Conservation (phyloP, 92 coral and sea anemone species). For the Bergia sp. region DNA sequence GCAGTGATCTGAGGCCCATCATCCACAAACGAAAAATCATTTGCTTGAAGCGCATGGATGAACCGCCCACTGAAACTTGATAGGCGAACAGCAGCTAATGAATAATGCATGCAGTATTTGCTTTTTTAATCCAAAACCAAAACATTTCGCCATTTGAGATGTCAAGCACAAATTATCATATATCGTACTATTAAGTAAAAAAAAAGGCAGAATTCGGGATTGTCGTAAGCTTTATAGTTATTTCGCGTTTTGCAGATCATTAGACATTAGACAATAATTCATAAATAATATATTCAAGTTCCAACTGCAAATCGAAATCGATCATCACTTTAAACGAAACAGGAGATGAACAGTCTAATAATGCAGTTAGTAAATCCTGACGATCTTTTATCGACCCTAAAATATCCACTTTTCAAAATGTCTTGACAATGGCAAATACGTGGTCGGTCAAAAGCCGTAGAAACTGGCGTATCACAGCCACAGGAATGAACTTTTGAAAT, state of each 20-base stretch:
- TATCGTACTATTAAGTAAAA: constrained; percentile 16
- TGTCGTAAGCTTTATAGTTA: neutral
- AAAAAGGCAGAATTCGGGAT: constrained; percentile 23
- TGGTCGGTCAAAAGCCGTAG: constrained; percentile 10
- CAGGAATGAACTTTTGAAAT: constrained; percentile 12
- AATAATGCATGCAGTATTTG: constrained; percentile 29
- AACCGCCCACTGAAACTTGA: neutral
- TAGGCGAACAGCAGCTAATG: constrained; percentile 6
- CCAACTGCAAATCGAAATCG: neutral
- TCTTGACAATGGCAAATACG: constrained; percentile 16
- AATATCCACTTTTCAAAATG: neutral
- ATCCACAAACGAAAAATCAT: neutral
- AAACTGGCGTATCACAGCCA: constrained; percentile 2
- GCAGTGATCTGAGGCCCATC: neutral
- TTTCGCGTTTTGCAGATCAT: neutral
- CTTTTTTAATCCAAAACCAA: constrained; percentile 39
- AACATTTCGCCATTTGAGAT: constrained; percentile 38
- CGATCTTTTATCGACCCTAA: neutral
- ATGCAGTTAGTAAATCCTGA: neutral
- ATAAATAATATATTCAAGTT: neutral
- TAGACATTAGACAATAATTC: constrained; percentile 4
- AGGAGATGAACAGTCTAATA: constrained; percentile 4
- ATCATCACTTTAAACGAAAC: constrained; percentile 26
- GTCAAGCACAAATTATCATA: constrained; percentile 22
- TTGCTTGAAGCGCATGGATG: neutral